Evolutionary conservation across 1,140 invertebrate species (phyloP).

Genomic region (Pseudomyrmex cubaensis): DNA sequence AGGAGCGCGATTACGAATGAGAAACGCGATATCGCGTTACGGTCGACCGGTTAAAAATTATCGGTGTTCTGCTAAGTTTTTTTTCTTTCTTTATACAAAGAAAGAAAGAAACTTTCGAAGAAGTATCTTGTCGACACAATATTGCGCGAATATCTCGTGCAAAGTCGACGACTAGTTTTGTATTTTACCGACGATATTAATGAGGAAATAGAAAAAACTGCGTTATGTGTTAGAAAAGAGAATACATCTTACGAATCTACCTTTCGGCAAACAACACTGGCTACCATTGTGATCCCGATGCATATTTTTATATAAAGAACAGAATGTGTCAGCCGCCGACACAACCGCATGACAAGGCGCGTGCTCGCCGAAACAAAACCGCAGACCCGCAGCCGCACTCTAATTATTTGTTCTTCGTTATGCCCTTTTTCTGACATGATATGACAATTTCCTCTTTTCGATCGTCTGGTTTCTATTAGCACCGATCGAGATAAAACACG

Average conservation of each 20-base stretch:
- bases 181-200: background rate
- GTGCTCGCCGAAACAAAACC: conserved; percentile 78
- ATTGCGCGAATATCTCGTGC: background rate
- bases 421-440: conserved; percentile 72
- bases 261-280: background rate
- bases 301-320: conserved; percentile 71
- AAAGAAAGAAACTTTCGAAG: conserved; percentile 34
- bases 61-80: conserved; percentile 33
- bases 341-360: conserved; percentile 74
- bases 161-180: background rate
- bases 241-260: background rate
- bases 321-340: conserved; percentile 56
- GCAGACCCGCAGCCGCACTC: conserved; percentile 76
- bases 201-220: background rate
- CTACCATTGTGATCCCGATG: conserved; percentile 2
- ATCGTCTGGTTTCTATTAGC: background rate
- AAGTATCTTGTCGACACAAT: conserved; percentile 20
- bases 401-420: conserved; percentile 81
- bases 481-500: background rate
- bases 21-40: conserved; percentile 61
- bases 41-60: conserved; percentile 59
- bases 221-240: too few species aligned
- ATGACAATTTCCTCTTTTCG: conserved; percentile 66
- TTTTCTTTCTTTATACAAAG: background rate
- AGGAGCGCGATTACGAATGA: conserved; percentile 52